These are phyloP conservation scores for Sphyrna mokarran DNA, from an alignment of 2,113 vertebrate genomes.

Conservation along the genomic window DNA sequence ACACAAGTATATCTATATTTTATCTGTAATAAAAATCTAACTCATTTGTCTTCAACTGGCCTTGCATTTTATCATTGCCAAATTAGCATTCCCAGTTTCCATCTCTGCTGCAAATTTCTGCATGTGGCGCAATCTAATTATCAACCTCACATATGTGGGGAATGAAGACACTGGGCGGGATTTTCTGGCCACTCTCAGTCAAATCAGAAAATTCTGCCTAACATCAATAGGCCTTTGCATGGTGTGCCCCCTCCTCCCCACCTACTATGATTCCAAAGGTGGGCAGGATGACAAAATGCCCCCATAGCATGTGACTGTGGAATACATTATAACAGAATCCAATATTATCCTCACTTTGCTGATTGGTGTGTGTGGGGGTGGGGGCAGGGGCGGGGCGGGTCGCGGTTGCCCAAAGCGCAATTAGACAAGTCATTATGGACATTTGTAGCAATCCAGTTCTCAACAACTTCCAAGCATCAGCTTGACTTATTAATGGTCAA, in stretches of 20 bases:
- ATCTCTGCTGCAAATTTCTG: neutral
- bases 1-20: neutral
- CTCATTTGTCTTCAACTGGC: neutral
- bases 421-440: neutral
- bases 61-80: neutral
- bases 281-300: too few species aligned
- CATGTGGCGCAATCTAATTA: neutral
- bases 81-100: neutral
- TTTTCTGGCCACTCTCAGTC: too few species aligned
- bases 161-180: neutral
- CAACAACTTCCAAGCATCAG: neutral
- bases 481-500: neutral
- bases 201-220: too few species aligned
- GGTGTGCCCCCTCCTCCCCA: too few species aligned
- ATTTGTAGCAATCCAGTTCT: neutral
- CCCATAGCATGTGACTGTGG: neutral
- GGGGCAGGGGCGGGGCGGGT: too few species aligned
- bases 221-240: too few species aligned
- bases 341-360: neutral
- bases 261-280: too few species aligned
- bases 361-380: neutral
- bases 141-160: neutral
- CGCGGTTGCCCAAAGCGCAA: neutral
- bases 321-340: neutral
- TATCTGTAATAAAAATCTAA: neutral